These are phyloP conservation scores for Aspidiotus destructor DNA, from an alignment of 2,888 invertebrate species.

Conservation along the genomic window DNA sequence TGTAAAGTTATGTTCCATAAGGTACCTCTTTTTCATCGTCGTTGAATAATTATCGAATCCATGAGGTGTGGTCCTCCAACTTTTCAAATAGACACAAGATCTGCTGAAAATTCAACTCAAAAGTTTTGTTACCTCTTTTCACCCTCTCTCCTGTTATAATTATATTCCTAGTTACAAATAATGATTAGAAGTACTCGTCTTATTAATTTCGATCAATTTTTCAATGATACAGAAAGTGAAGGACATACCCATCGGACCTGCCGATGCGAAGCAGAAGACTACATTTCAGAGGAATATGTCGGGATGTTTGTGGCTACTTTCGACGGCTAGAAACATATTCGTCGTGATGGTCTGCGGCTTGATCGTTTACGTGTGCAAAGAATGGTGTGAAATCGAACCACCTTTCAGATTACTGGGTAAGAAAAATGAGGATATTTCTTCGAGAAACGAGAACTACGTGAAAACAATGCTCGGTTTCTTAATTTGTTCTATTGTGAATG, in stretches of 20 bases:
- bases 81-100: no score
- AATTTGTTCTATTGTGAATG: slow-evolving; percentile 7
- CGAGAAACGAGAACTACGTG: no score
- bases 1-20: no score
- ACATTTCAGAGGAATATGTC: slow-evolving; percentile 44
- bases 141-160: no score
- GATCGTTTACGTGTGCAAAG: slow-evolving; percentile 53
- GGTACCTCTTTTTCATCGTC: no score
- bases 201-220: not conserved
- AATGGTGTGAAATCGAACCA: slow-evolving; percentile 43
- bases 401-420: slow-evolving; percentile 59
- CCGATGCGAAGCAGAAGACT: slow-evolving; percentile 45
- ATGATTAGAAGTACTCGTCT: no score
- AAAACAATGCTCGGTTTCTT: not conserved
- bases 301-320: slow-evolving; percentile 59
- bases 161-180: not conserved
- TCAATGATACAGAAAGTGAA: slow-evolving; percentile 54
- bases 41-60: no score
- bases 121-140: no score
- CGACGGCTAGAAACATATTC: slow-evolving; percentile 65
- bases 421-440: slow-evolving; percentile 3
- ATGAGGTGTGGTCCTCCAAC: no score
- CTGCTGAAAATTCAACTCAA: no score
- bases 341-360: slow-evolving; percentile 61
- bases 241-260: slow-evolving; percentile 49